These are phyloP conservation scores for Marcusenius ussheri DNA, from an alignment of 2,113 vertebrate genomes.

Conservation along the genomic window DNA sequence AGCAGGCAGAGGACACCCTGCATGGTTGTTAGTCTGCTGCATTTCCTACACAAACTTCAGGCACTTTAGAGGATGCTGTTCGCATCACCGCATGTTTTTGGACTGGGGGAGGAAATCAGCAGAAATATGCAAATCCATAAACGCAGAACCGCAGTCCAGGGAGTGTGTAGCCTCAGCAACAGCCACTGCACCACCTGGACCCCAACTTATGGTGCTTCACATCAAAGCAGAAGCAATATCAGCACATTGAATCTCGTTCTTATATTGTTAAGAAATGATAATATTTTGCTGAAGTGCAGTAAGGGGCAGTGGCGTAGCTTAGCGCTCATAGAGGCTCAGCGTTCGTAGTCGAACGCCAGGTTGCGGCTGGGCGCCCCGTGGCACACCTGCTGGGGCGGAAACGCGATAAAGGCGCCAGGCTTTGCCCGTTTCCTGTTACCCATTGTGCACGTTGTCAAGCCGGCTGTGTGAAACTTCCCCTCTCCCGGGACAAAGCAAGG, in stretches of 20 bases:
- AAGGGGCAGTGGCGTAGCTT: neutral
- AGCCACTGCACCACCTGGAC: neutral
- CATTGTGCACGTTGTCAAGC: neutral
- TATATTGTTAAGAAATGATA: neutral
- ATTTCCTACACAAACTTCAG: neutral
- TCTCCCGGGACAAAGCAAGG: constrained; percentile 16
- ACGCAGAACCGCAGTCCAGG: neutral
- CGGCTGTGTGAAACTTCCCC: neutral
- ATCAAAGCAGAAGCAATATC: neutral
- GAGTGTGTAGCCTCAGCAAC: neutral
- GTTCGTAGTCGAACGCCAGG: neutral
- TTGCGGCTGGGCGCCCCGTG: neutral
- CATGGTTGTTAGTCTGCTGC: neutral
- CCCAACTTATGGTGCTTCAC: neutral
- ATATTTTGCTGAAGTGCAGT: neutral
- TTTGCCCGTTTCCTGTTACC: neutral
- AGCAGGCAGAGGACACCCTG: neutral
- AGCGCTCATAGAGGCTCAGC: neutral
- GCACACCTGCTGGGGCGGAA: neutral
- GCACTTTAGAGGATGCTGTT: neutral
- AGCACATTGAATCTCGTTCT: neutral
- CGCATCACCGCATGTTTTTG: neutral
- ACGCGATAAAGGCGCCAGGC: neutral
- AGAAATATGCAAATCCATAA: neutral
- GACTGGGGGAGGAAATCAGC: neutral